These are phyloP conservation scores for Polypterus senegalus DNA, from an alignment of 2,113 vertebrate genomes.

Conservation along the genomic window DNA sequence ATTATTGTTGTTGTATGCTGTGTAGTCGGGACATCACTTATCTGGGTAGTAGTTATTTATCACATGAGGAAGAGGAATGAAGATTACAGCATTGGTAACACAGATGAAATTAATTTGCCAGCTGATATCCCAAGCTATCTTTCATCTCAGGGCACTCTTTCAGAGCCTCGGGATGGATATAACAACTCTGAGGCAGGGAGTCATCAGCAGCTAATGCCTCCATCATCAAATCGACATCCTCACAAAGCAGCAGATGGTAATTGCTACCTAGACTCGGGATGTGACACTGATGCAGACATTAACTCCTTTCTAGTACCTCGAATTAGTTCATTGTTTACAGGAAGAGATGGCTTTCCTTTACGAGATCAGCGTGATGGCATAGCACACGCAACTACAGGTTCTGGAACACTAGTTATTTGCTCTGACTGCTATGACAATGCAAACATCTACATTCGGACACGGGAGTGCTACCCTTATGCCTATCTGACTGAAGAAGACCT, in stretches of 20 bases:
- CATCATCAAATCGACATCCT: conserved; percentile 56
- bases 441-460: conserved; percentile 79
- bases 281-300: conserved; percentile 50
- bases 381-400: conserved; percentile 35
- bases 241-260: conserved; percentile 78
- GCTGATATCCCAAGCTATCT: conserved; percentile 93
- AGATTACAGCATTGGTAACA: conserved; percentile 66
- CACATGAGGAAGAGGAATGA: conserved; percentile 65
- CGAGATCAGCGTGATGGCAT: conserved; percentile 41
- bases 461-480: conserved; percentile 83
- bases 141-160: conserved; percentile 89
- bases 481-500: conserved; percentile 71
- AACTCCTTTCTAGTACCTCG: conserved; percentile 29
- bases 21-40: conserved; percentile 59
- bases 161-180: conserved; percentile 90
- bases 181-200: conserved; percentile 89
- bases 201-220: conserved; percentile 94
- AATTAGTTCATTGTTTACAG: conserved; percentile 50
- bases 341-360: conserved; percentile 47
- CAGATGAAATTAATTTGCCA: conserved; percentile 89
- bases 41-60: conserved; percentile 69
- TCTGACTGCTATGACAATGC: conserved; percentile 93
- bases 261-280: conserved; percentile 50
- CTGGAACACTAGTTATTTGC: conserved; percentile 72
- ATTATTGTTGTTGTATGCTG: conserved; percentile 67